phyloP scores from a whole-genome alignment of 2,113 vertebrate species.

The Crotalus viridis region DNA sequence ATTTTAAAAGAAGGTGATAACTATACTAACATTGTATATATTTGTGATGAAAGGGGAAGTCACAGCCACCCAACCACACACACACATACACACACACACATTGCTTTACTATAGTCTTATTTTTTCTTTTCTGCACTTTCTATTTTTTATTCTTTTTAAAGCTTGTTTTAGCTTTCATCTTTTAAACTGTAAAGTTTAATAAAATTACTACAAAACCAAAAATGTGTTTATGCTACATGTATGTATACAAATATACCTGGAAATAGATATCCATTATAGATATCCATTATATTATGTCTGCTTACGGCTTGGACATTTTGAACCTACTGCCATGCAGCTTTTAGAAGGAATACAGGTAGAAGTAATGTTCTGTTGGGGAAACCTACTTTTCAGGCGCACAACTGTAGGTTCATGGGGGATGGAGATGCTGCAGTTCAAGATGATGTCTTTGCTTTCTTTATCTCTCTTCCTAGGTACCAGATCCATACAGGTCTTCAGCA shows the following conservation, averaged over 20 bases:
- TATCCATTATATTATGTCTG: neutral
- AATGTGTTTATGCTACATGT: neutral
- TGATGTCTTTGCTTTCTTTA: slow-evolving; percentile 9
- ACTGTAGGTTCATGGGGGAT: neutral
- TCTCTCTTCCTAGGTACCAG: slow-evolving; percentile 82
- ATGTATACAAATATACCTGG: neutral
- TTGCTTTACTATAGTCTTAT: neutral
- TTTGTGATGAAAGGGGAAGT: no score
- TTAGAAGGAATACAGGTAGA: neutral
- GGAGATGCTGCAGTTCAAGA: neutral
- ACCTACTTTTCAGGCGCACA: neutral
- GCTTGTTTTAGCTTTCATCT: neutral
- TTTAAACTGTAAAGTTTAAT: neutral
- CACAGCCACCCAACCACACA: no score
- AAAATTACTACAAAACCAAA: neutral
- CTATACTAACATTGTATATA: no score
- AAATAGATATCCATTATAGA: neutral
- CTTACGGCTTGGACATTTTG: neutral
- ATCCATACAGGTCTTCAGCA: slow-evolving; percentile 98
- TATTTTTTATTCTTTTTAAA: neutral
- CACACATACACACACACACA: no score
- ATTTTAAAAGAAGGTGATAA: neutral
- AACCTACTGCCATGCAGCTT: neutral
- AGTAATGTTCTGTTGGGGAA: accelerated
- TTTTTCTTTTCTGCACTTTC: neutral